Conservation (phyloP, 2,888 invertebrate genomes). For the Melolontha melolontha region DNA sequence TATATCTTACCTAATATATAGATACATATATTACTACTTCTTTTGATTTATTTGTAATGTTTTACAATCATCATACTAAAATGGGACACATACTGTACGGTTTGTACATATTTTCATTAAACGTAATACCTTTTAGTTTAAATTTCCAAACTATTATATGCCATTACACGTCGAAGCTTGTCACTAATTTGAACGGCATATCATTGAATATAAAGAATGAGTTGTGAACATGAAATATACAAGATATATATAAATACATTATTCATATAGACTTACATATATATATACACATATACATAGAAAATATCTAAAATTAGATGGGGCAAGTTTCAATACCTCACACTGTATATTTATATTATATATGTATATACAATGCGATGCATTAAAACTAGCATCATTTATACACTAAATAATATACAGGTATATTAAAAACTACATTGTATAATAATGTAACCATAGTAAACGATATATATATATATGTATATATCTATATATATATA, state of each 20-base stretch:
- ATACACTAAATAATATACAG: constrained; percentile 35
- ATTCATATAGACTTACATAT: constrained; percentile 28
- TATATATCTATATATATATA: no score
- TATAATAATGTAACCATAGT: constrained; percentile 21
- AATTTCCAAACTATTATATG: no score
- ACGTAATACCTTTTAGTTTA: no score
- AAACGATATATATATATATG: constrained; percentile 25
- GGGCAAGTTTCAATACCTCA: no score
- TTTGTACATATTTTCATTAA: no score
- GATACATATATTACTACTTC: no score
- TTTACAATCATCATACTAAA: no score
- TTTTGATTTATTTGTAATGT: no score
- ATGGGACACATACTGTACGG: no score
- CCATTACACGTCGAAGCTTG: no score
- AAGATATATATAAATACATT: constrained; percentile 27
- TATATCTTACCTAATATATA: no score
- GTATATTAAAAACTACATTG: constrained; percentile 34
- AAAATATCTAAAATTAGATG: constrained; percentile 7
- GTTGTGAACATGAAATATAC: constrained; percentile 20
- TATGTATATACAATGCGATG: constrained; percentile 15
- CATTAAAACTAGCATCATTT: constrained; percentile 11
- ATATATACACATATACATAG: constrained; percentile 36
- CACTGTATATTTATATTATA: neutral
- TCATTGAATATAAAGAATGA: constrained; percentile 8
- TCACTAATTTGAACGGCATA: neutral